These are phyloP conservation scores for Brienomyrus longianalis DNA, from an alignment of 2,113 vertebrate genomes.

Conservation along the genomic window DNA sequence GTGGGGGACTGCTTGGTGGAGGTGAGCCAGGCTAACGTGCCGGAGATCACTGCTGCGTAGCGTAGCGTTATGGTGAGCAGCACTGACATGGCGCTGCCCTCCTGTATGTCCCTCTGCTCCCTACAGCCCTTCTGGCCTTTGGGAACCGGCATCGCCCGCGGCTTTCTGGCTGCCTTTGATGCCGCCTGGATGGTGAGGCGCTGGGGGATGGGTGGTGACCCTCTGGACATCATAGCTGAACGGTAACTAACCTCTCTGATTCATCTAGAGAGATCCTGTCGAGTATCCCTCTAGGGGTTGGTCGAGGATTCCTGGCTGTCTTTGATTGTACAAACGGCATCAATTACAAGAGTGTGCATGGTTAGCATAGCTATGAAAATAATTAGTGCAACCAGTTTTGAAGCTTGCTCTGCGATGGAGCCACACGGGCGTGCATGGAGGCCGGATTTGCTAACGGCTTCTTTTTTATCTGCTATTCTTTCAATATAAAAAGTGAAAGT, in stretches of 20 bases:
- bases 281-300: neutral
- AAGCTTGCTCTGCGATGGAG: neutral
- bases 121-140: constrained; percentile 90
- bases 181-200: constrained; percentile 86
- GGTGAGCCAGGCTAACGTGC: constrained; percentile 55
- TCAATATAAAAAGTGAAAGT: constrained; percentile 67
- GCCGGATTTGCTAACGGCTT: neutral
- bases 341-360: neutral
- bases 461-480: neutral
- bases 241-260: constrained; percentile 61
- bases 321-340: neutral
- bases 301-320: neutral
- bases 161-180: constrained; percentile 82
- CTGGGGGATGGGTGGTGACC: constrained; percentile 68
- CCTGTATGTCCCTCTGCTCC: neutral
- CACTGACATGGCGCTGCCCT: neutral
- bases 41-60: no score
- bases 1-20: constrained; percentile 92
- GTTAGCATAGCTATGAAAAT: neutral
- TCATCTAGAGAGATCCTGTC: neutral
- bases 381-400: neutral
- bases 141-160: constrained; percentile 85
- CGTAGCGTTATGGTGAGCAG: neutral
- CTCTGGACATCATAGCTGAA: constrained; percentile 77
- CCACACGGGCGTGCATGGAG: neutral